phyloP scores from a whole-genome alignment of 2,113 vertebrate genomes.

The Euleptes europaea region DNA sequence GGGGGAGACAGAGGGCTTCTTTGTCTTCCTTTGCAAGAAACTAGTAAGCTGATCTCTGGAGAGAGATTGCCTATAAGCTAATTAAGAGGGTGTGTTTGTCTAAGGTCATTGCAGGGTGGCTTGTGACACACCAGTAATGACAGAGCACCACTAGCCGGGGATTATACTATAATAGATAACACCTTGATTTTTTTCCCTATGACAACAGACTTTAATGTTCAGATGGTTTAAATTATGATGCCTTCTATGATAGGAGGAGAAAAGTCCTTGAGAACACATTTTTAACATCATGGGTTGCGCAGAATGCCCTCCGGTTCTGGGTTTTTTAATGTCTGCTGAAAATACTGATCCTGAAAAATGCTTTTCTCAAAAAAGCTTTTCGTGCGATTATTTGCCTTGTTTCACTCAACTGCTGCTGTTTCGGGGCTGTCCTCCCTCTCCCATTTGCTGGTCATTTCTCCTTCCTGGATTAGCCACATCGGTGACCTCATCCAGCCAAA shows the following conservation, averaged over 20 bases:
- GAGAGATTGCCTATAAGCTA: conserved; percentile 3
- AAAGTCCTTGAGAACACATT: not conserved
- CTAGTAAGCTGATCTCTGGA: conserved; percentile 2
- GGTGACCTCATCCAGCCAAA: not conserved
- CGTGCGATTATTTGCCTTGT: no score
- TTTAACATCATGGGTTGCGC: not conserved
- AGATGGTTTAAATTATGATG: not conserved
- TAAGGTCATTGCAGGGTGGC: not conserved
- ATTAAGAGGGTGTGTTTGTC: conserved; percentile 47
- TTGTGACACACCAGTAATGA: accelerated
- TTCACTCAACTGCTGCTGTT: not conserved
- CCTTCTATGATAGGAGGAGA: not conserved
- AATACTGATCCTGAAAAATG: not conserved
- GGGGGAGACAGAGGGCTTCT: conserved; percentile 8
- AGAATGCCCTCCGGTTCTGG: not conserved
- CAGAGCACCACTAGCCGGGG: not conserved
- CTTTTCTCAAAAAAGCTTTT: not conserved
- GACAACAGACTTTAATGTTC: not conserved
- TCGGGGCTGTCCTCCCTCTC: not conserved
- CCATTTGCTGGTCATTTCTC: no score
- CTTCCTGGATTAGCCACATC: not conserved
- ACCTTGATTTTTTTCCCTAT: accelerated
- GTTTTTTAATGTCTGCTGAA: no score
- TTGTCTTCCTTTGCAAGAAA: not conserved
- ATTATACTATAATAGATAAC: not conserved